phyloP scores from a whole-genome alignment of 92 coral and sea anemone species.

The Virgularia gustaviana region DNA sequence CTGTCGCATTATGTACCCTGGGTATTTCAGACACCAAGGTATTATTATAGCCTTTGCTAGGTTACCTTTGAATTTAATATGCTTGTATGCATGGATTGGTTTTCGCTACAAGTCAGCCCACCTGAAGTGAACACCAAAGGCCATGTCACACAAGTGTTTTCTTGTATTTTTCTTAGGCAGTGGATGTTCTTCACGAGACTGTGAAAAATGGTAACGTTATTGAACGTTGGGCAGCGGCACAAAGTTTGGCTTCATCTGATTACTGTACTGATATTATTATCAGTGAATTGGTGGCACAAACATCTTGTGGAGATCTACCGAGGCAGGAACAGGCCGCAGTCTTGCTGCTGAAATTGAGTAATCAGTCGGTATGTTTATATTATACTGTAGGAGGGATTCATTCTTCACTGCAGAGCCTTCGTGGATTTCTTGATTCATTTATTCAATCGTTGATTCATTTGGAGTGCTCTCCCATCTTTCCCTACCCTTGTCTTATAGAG shows the following conservation, averaged over 20 bases:
- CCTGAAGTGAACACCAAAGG: neutral
- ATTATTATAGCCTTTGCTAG: neutral
- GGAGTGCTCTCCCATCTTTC: too few species aligned
- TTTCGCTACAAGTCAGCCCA: neutral
- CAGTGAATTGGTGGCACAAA: constrained; percentile 72
- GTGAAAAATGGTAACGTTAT: constrained; percentile 87
- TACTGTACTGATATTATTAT: constrained; percentile 69
- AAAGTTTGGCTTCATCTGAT: constrained; percentile 79
- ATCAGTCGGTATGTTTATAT: constrained; percentile 66
- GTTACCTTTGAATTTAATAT: neutral
- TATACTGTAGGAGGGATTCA: neutral
- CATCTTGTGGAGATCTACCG: constrained; percentile 72
- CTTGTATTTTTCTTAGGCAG: constrained; percentile 52
- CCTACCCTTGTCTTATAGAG: too few species aligned
- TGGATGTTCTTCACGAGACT: constrained; percentile 65
- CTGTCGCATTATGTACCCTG: constrained; percentile 76
- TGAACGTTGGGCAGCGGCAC: constrained; percentile 96
- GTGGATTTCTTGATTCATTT: too few species aligned
- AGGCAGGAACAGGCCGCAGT: constrained; percentile 80
- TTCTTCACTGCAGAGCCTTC: too few species aligned
- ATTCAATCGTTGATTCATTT: too few species aligned
- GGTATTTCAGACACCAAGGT: constrained; percentile 70
- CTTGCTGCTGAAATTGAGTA: constrained; percentile 77
- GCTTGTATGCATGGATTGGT: neutral
- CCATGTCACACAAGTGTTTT: neutral